Base-by-base conservation (phyloP, 1,140 invertebrate species). In the Anastrepha obliqua region DNA sequence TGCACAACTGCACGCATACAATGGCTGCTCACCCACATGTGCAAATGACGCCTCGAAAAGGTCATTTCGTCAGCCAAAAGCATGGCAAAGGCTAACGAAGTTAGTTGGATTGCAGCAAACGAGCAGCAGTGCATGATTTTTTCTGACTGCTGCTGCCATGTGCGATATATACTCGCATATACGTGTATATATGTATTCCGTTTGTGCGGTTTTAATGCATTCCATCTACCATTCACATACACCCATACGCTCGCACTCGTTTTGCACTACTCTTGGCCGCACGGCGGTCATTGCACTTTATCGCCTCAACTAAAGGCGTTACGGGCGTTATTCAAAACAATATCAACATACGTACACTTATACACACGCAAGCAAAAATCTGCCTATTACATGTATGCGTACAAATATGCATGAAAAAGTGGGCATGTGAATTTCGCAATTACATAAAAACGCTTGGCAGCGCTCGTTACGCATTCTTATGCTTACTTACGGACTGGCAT, bases 81-180 rank as follows among this genome's bases (percentile, higher is more conserved):
- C 44, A 20, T 65, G 67, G 67, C 67, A 81, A 58, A 81, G 74
- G 47, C 74, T 81, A 81, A 81, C 44, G 55, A 81, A 81, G 74
- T 81, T 81, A 81, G 74, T 55, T 81, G 44, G 74, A 81, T 81
- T 29, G 74, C 74, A 81, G 44, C 44, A 47, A 74, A 74, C 11
- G 15, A 5, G 44, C 44, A 44, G 70, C 44, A 55, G 70, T 44
- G 74, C n/a, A 58, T 67, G 4, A 4, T 20, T 44, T 74, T 70
- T 44, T 42, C 39, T 44, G 15, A 2, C 39, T 44, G 15, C 3
- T 13, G 2, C 42, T 47, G 15, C 11, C 17, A 17, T 62, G 11
- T 20, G 42, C 17, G 29, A 7, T 39, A 29, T 39, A 55, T 81
- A 81, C 47, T 51, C 39, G 15, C 0, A n/a, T 55, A 81, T 47